phyloP scores from a whole-genome alignment of 2,888 invertebrate genomes.

The Cerceris ruficornis region DNA sequence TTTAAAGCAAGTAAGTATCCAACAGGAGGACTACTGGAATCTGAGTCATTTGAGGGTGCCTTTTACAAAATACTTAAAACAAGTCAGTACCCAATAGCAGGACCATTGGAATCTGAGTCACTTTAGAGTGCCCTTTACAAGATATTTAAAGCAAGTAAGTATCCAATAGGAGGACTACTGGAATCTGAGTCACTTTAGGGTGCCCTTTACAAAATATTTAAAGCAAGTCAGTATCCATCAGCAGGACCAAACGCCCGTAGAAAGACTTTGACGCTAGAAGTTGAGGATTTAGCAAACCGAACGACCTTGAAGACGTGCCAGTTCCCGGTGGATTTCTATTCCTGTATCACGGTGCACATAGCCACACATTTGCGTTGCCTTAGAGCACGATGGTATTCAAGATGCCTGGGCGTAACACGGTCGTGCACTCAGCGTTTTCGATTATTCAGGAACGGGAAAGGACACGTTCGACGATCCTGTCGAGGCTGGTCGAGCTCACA shows the following conservation, averaged over 20 bases:
- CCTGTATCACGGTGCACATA: conserved; percentile 4
- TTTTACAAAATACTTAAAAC: too few species aligned
- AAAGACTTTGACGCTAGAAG: neutral
- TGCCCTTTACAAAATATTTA: too few species aligned
- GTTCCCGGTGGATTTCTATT: conserved; percentile 11
- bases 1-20: too few species aligned
- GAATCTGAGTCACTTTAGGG: too few species aligned
- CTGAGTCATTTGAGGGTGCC: too few species aligned
- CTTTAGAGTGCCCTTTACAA: too few species aligned
- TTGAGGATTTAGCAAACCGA: neutral
- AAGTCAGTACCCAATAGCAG: too few species aligned
- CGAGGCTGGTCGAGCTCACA: conserved; percentile 22
- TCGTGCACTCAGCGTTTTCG: conserved; percentile 67
- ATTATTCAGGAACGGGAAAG: conserved; percentile 65
- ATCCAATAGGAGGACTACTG: neutral
- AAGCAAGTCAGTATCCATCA: neutral
- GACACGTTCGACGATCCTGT: conserved; percentile 52
- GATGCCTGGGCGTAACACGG: conserved; percentile 55
- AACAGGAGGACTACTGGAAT: too few species aligned
- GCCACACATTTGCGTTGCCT: conserved; percentile 32
- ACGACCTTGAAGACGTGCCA: conserved; percentile 24
- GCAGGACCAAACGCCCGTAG: neutral
- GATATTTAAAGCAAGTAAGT: neutral
- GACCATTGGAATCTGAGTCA: too few species aligned
- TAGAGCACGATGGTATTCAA: conserved; percentile 28